Percentiles rank a stretch among this genome's conserved stretches.
These are phyloP conservation scores for Collichthys lucidus DNA, from an alignment of 2,113 vertebrate genomes.

Conservation along the genomic window DNA sequence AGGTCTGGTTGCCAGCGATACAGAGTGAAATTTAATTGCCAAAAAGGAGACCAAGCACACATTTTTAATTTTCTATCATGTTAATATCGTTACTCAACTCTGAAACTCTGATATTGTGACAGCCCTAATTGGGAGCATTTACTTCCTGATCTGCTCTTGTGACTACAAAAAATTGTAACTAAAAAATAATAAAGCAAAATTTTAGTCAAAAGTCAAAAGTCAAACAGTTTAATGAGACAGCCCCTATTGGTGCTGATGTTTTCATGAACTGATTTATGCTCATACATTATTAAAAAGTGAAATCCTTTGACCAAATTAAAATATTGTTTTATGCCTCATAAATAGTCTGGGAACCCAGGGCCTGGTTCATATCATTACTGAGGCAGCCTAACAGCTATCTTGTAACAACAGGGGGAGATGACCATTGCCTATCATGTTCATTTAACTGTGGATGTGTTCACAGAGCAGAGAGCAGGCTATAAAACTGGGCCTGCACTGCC, in stretches of 20 bases:
- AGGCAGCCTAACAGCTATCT: constrained; percentile 71
- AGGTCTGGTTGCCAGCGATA: too few relatives aligned
- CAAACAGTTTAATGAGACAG: constrained; percentile 10
- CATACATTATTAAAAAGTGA: constrained; percentile 28
- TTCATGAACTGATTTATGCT: constrained; percentile 41
- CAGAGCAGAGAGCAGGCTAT: constrained; percentile 74
- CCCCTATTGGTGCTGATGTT: constrained; percentile 12
- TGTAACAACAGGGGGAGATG: constrained; percentile 78
- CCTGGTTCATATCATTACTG: constrained; percentile 71
- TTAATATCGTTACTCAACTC: too few relatives aligned
- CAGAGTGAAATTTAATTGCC: too few relatives aligned
- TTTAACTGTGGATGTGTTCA: constrained; percentile 76
- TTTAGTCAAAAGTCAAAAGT: constrained; percentile 9
- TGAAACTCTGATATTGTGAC: too few relatives aligned
- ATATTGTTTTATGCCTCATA: constrained; percentile 66
- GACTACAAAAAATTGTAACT: not conserved
- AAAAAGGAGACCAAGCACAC: too few relatives aligned
- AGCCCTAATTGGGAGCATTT: not conserved
- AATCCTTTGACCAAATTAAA: constrained; percentile 62
- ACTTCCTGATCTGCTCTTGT: not conserved
- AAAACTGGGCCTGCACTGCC: constrained; percentile 76
- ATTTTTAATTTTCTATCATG: too few relatives aligned
- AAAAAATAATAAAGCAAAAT: not conserved
- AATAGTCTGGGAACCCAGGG: constrained; percentile 53
- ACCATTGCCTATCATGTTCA: constrained; percentile 75